These are phyloP conservation scores for Pyralis farinalis DNA, from an alignment of 2,888 invertebrate species.

Conservation along the genomic window DNA sequence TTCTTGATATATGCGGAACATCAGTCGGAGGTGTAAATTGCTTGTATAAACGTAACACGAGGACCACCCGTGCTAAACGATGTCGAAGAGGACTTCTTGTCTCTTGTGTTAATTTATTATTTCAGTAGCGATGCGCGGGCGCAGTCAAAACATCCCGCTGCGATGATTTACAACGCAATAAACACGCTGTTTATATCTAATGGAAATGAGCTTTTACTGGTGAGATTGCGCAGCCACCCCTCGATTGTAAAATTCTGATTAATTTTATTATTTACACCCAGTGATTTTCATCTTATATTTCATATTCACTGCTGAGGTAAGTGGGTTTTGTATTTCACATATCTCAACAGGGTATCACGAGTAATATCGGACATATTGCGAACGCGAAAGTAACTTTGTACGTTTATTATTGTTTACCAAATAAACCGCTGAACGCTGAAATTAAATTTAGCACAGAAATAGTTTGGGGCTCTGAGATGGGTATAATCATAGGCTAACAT, in stretches of 20 bases:
- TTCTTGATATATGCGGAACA: slow-evolving; percentile 21
- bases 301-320: too few species aligned
- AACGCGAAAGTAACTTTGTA: too few species aligned
- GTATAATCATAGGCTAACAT: too few species aligned
- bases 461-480: too few species aligned
- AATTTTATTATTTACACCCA: slow-evolving; percentile 28
- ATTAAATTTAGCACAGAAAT: too few species aligned
- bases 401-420: too few species aligned
- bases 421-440: too few species aligned
- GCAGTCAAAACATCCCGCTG: slow-evolving; percentile 75
- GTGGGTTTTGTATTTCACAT: too few species aligned
- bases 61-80: slow-evolving; percentile 71
- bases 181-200: slow-evolving; percentile 70
- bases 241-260: slow-evolving; percentile 50
- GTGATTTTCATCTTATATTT: not conserved
- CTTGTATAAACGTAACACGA: slow-evolving; percentile 31
- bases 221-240: slow-evolving; percentile 60
- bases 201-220: slow-evolving; percentile 73
- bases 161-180: slow-evolving; percentile 74
- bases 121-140: slow-evolving; percentile 60
- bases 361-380: too few species aligned
- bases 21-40: slow-evolving; percentile 43
- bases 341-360: too few species aligned
- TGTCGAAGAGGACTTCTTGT: slow-evolving; percentile 57
- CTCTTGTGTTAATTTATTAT: slow-evolving; percentile 74